phyloP scores from a whole-genome alignment of 2,888 invertebrate genomes.

The Antheraea yamamai region DNA sequence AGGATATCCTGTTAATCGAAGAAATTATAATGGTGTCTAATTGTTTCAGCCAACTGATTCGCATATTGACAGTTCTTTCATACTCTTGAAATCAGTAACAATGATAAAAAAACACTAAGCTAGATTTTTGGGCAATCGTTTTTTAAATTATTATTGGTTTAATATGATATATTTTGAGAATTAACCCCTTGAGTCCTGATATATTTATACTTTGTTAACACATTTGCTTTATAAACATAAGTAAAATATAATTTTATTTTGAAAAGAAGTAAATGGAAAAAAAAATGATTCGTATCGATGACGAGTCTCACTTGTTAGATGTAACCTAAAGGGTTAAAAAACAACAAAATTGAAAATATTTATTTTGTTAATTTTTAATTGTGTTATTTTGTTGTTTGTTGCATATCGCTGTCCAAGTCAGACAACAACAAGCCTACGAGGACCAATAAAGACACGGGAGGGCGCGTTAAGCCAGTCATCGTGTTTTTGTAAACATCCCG shows the following conservation, averaged over 20 bases:
- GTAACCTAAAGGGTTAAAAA: background rate
- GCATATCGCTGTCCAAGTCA: slow-evolving; percentile 46
- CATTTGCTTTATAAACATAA: no score
- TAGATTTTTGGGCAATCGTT: background rate
- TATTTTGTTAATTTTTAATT: background rate
- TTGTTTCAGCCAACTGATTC: background rate
- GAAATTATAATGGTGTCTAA: background rate
- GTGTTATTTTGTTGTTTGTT: slow-evolving; percentile 25
- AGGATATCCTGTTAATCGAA: background rate
- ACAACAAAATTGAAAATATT: background rate
- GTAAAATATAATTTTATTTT: no score
- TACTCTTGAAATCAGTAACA: background rate
- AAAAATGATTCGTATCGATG: no score
- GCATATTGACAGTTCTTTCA: no score
- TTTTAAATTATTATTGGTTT: no score
- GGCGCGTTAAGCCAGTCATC: slow-evolving; percentile 74
- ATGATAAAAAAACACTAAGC: background rate
- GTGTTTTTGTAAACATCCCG: slow-evolving; percentile 76
- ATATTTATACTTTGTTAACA: no score
- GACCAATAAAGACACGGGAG: slow-evolving; percentile 67
- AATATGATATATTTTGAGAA: no score
- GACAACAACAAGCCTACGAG: slow-evolving; percentile 67
- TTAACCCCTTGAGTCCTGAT: no score
- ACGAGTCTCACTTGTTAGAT: no score
- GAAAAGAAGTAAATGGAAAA: no score